Base-by-base conservation (phyloP, 2,797 vertebrate species). In the Anniella stebbinsi region DNA sequence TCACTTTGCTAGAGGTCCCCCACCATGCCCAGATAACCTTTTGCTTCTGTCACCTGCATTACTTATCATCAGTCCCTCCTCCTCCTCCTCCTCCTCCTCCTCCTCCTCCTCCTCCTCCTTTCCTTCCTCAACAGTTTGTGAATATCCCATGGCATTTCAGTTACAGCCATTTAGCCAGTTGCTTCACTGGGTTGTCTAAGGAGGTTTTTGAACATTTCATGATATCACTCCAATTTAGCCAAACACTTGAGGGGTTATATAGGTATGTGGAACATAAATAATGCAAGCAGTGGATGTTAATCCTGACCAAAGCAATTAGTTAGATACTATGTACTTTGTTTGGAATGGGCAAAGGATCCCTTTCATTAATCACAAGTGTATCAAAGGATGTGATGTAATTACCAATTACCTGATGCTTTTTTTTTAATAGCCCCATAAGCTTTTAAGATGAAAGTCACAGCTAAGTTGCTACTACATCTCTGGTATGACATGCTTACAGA, bases 401-500 rank as follows among this genome's bases (percentile, higher is more conserved):
- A 73, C 18, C 0, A 77, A 87, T 75, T 54, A 21, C 54, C 21
- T 38, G 1, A 23, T 23, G 12, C n/a, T n/a, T n/a, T 23, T n/a
- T 15, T 63, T 41, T 78, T 38, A 33, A 48, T 25, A 76, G 10
- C 2, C 38, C 82, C n/a, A 25, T 12, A 63, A 13, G 57, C 0
- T n/a, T 41, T 30, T 28, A 13, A 81, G 63, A 5, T 67, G 66
- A 82, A 89, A 87, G 38, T 41, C 73, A 15, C 45, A 70, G 76
- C 25, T 38, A 82, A 80, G 91, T 76, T 30, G 57, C 13, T 3
- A 13, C n/a, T 30, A 41, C 6, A 33, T 28, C 15, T 3, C 18
- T 78, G 1, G 4, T 84, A 63, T 25, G 85, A 57, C 91, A 92
- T 85, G 76, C 87, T 83, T 91, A 73, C 80, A 90, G 90, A 90